Conservation (phyloP, 2,888 invertebrate genomes). For the Tetragnatha montana region DNA sequence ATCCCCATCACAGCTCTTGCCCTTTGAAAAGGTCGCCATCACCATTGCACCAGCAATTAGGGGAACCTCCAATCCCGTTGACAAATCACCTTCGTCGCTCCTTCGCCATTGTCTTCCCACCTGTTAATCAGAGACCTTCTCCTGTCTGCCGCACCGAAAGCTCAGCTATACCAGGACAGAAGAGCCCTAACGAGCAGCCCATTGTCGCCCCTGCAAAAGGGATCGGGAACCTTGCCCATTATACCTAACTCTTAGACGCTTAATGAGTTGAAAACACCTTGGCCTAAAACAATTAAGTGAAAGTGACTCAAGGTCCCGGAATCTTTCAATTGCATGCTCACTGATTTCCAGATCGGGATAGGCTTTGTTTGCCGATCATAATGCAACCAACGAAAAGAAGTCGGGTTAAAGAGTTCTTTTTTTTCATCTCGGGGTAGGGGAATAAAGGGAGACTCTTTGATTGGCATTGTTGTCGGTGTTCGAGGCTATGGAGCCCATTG, state of each 20-base stretch:
- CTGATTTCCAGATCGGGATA: slow-evolving; percentile 18
- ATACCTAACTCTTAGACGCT: slow-evolving; percentile 60
- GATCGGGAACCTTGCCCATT: slow-evolving; percentile 54
- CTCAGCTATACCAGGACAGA: slow-evolving; percentile 29
- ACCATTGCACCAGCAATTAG: neutral
- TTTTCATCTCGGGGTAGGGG: slow-evolving; percentile 1
- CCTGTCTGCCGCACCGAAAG: slow-evolving; percentile 45
- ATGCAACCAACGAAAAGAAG: slow-evolving; percentile 1
- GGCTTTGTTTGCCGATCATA: slow-evolving; percentile 34
- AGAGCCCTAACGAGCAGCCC: slow-evolving; percentile 52
- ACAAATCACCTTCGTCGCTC: slow-evolving; percentile 44
- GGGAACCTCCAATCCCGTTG: slow-evolving; percentile 2
- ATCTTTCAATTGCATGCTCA: slow-evolving; percentile 38
- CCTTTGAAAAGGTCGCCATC: neutral
- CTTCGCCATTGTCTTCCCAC: slow-evolving; percentile 14
- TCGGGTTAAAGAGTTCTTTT: slow-evolving; percentile 26
- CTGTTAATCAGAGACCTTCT: slow-evolving; percentile 39
- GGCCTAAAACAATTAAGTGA: slow-evolving; percentile 69
- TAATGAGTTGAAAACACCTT: slow-evolving; percentile 69
- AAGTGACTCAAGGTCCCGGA: slow-evolving; percentile 66
- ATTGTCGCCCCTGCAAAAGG: slow-evolving; percentile 56
- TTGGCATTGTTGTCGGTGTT: slow-evolving; percentile 31
- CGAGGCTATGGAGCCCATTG: slow-evolving; percentile 33
- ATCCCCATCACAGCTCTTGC: no score
- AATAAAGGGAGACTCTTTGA: slow-evolving; percentile 22